phyloP scores from a whole-genome alignment of 2,888 invertebrate species.

The Apodemia zela region DNA sequence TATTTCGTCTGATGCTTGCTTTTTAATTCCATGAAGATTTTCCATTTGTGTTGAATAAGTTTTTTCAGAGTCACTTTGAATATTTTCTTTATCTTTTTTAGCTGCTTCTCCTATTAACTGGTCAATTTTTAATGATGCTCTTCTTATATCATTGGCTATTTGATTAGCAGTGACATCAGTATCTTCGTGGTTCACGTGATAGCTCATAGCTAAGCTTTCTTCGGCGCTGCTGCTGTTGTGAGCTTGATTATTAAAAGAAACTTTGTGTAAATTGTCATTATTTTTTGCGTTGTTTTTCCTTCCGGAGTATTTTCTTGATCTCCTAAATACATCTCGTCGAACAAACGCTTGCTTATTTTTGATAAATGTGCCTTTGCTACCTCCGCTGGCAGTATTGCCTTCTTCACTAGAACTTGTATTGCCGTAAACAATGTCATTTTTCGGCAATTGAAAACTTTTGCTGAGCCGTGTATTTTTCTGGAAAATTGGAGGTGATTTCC shows the following conservation, averaged over 20 bases:
- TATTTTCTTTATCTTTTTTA: conserved; percentile 51
- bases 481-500: conserved; percentile 72
- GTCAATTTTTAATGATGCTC: conserved; percentile 79
- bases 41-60: conserved; percentile 80
- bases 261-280: conserved; percentile 54
- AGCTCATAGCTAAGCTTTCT: conserved; percentile 70
- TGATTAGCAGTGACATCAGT: conserved; percentile 77
- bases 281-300: conserved; percentile 66
- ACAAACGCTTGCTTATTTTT: conserved; percentile 80
- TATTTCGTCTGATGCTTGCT: conserved; percentile 70
- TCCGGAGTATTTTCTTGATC: conserved; percentile 74
- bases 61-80: conserved; percentile 63
- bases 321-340: conserved; percentile 70
- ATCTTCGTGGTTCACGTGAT: conserved; percentile 77
- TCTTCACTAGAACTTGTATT: conserved; percentile 77
- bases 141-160: conserved; percentile 78
- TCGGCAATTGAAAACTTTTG: conserved; percentile 75
- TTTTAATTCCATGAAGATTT: conserved; percentile 78
- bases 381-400: conserved; percentile 60
- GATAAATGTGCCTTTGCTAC: conserved; percentile 77
- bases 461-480: conserved; percentile 77
- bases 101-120: conserved; percentile 70
- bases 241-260: conserved; percentile 51
- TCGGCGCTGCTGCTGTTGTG: conserved; percentile 72
- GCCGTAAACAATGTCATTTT: conserved; percentile 64